Conservation (phyloP, 1,140 invertebrate species). For the Heliconius hewitsoni region DNA sequence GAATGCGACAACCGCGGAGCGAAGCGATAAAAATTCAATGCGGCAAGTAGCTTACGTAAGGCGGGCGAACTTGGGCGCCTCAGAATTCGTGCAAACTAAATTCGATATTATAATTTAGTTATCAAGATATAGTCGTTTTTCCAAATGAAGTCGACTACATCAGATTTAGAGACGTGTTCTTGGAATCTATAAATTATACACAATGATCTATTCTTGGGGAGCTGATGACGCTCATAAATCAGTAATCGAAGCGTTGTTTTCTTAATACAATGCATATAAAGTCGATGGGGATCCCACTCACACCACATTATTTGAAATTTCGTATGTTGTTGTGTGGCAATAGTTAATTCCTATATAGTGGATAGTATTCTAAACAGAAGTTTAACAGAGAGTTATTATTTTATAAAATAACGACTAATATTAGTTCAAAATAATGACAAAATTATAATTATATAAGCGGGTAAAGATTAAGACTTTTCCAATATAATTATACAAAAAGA, state of each 20-base stretch:
- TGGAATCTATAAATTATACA: constrained; percentile 25
- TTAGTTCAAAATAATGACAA: background rate
- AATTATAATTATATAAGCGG: background rate
- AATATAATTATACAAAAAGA: background rate
- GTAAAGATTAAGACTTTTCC: too few species aligned
- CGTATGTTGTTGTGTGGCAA: background rate
- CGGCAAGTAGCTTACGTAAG: constrained; percentile 63
- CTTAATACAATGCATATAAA: constrained; percentile 17
- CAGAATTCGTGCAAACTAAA: constrained; percentile 23
- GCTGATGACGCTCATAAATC: constrained; percentile 16
- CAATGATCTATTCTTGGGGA: constrained; percentile 8
- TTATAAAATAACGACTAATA: background rate
- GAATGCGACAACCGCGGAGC: constrained; percentile 47
- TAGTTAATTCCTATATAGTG: background rate
- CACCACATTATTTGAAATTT: background rate
- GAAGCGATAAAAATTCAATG: constrained; percentile 68
- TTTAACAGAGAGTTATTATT: background rate
- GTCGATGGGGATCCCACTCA: background rate
- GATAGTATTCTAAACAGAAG: too few species aligned
- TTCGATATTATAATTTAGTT: constrained; percentile 23
- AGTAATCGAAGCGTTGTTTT: constrained; percentile 7
- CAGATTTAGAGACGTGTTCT: constrained; percentile 6
- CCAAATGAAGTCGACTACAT: constrained; percentile 12
- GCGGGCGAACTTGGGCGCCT: constrained; percentile 34
- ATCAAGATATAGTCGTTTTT: constrained; percentile 11